Evolutionary conservation across 2,113 vertebrate species (phyloP).

Genomic region (Pongo abelii): DNA sequence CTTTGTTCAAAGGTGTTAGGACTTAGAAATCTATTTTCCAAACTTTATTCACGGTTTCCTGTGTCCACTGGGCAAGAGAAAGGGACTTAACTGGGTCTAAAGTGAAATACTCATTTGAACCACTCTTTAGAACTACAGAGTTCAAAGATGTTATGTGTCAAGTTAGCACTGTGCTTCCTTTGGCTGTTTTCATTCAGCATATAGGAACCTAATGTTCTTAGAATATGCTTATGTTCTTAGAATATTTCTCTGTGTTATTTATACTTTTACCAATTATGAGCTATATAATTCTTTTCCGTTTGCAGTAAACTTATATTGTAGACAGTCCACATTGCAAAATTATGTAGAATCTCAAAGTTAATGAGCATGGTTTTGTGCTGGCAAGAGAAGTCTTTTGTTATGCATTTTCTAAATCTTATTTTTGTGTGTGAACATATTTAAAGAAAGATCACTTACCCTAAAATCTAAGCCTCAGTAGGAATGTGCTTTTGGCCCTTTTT

Average conservation of each 20-base stretch:
- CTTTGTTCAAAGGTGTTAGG: not conserved
- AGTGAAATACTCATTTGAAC: not conserved
- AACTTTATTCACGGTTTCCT: not conserved
- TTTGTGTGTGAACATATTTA: not conserved
- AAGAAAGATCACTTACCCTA: not conserved
- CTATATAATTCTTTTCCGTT: not conserved
- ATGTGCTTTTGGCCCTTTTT: not conserved
- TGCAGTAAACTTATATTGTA: not conserved
- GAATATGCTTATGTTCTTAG: not conserved
- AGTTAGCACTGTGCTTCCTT: not conserved
- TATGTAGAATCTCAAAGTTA: not conserved
- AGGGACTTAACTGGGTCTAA: not conserved
- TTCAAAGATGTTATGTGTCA: not conserved
- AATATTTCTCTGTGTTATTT: not conserved
- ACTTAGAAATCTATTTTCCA: conserved; percentile 19
- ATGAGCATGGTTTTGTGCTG: not conserved
- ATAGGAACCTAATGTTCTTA: not conserved
- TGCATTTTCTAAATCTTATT: not conserved
- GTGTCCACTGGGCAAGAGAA: not conserved
- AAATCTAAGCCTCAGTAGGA: not conserved
- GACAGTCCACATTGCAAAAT: not conserved
- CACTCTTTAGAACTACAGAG: not conserved
- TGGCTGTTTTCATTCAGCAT: not conserved
- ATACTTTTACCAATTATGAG: not conserved
- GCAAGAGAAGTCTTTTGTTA: not conserved